These are phyloP conservation scores for Drosophila mimica DNA, from an alignment of 2,888 invertebrate genomes.

Conservation along the genomic window DNA sequence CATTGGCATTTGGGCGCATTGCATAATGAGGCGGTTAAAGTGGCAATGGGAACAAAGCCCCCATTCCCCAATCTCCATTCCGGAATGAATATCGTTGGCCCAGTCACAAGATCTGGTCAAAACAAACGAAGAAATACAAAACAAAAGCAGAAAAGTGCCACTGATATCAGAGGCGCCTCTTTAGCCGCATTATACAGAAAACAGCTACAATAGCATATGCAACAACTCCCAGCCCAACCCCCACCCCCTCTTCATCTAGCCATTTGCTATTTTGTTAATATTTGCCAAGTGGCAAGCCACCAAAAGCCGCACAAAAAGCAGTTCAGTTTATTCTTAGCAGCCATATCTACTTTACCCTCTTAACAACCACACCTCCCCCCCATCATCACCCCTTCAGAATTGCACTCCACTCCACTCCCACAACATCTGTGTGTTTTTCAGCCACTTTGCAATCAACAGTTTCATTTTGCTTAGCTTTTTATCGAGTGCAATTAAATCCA, in stretches of 20 bases:
- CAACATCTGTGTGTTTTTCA: constrained; percentile 1
- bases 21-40: constrained; percentile 34
- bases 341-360: neutral
- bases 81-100: constrained; percentile 16
- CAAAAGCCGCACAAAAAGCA: constrained; percentile 29
- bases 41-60: constrained; percentile 10
- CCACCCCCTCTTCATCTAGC: neutral
- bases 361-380: neutral
- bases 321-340: neutral
- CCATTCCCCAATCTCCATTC: neutral
- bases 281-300: constrained; percentile 56
- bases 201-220: constrained; percentile 3
- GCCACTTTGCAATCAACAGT: constrained; percentile 51
- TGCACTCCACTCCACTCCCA: neutral
- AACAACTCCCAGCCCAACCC: accelerated
- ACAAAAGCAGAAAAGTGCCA: neutral
- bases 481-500: constrained; percentile 54
- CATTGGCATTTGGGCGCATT: constrained; percentile 44
- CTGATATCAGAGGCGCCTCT: constrained; percentile 34
- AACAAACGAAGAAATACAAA: neutral
- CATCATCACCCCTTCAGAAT: no score
- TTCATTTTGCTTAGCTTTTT: constrained; percentile 50
- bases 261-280: constrained; percentile 37
- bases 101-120: constrained; percentile 50
- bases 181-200: constrained; percentile 13